phyloP scores from a whole-genome alignment of 2,113 vertebrate genomes.

The Albula glossodonta region DNA sequence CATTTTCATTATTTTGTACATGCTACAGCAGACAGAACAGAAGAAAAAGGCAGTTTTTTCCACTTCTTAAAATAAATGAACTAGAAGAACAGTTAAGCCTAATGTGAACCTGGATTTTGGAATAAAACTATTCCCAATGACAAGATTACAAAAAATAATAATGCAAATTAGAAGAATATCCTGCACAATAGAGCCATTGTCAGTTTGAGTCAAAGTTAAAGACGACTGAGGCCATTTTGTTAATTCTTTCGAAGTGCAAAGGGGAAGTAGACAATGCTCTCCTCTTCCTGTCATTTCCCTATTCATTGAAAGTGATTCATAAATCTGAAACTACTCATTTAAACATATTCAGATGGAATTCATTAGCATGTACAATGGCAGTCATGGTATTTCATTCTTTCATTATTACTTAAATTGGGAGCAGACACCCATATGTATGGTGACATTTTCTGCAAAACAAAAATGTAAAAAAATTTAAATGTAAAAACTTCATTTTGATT shows the following conservation, averaged over 20 bases:
- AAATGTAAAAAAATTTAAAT: too few relatives aligned
- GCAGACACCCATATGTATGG: background rate
- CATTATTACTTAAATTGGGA: background rate
- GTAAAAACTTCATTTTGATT: too few relatives aligned
- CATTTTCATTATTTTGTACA: background rate
- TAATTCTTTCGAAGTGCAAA: background rate
- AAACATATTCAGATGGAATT: background rate
- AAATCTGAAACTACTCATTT: background rate
- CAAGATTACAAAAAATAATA: constrained; percentile 18
- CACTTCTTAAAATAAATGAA: background rate
- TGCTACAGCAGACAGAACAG: background rate
- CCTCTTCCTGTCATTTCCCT: background rate
- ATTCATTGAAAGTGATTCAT: background rate
- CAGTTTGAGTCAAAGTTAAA: constrained; percentile 12
- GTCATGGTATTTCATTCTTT: background rate
- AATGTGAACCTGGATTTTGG: background rate
- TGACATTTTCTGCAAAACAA: background rate
- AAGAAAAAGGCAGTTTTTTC: background rate
- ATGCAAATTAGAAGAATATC: constrained; percentile 33
- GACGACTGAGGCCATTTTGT: background rate
- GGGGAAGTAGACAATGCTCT: background rate
- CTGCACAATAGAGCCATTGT: constrained; percentile 35
- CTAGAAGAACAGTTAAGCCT: background rate
- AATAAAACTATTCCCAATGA: background rate
- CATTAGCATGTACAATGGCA: background rate